Percentiles rank a stretch among this genome's conserved stretches.
Conservation (phyloP, 2,113 vertebrate species). For the Trogon surrucura region DNA sequence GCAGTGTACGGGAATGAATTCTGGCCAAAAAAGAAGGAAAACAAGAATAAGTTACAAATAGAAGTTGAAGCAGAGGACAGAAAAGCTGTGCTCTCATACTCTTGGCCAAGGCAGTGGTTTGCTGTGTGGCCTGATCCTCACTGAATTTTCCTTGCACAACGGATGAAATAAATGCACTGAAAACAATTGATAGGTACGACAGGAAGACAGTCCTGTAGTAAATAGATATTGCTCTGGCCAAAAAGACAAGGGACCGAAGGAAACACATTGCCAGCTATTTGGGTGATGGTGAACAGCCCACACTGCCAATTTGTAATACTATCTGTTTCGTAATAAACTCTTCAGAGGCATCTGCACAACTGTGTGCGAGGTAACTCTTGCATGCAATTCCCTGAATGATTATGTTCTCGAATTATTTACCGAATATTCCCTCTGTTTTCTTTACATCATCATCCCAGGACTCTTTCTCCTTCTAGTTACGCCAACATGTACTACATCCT, state of each 20-base stretch:
- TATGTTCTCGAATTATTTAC: neutral
- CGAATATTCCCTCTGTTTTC: neutral
- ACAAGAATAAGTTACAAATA: neutral
- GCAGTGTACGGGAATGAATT: neutral
- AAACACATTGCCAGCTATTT: neutral
- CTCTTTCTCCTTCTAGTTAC: neutral
- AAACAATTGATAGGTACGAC: neutral
- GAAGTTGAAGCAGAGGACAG: neutral
- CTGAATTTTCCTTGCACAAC: neutral
- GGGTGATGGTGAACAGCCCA: neutral
- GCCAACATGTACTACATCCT: neutral
- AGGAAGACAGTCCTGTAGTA: neutral
- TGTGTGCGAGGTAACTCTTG: conserved; percentile 50
- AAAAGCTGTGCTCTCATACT: neutral
- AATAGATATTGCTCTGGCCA: neutral
- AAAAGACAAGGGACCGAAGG: accelerated
- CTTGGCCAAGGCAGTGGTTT: neutral
- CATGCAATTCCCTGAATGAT: conserved; percentile 27
- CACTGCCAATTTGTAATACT: conserved; percentile 1
- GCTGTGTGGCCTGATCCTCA: neutral
- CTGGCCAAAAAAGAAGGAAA: neutral
- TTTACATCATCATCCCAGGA: neutral
- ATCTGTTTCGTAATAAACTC: neutral
- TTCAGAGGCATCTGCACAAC: conserved; percentile 33
- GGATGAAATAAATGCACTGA: accelerated